Evolutionary conservation across 2,797 vertebrate species (phyloP).

Genomic region (Tokudaia tokunoshimensis): DNA sequence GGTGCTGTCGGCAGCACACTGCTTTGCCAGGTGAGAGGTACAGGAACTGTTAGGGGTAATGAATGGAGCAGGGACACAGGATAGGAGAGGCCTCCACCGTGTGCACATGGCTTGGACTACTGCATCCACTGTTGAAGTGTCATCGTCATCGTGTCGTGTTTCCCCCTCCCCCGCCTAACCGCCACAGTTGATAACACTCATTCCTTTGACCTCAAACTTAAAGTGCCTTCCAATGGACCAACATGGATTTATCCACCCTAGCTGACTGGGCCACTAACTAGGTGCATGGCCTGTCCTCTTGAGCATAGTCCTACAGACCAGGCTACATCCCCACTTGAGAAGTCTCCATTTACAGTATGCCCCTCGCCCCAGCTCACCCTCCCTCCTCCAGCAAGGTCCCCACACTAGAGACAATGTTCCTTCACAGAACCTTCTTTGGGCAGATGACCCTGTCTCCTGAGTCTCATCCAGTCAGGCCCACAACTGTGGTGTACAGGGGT

Average conservation of each 20-base stretch:
- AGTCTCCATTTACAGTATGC: not conserved
- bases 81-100: not conserved
- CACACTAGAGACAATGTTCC: not conserved
- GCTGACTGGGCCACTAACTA: not conserved
- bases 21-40: conserved; percentile 69
- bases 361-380: not conserved
- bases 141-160: too few species aligned
- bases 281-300: not conserved
- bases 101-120: not conserved
- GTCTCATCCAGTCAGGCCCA: not conserved
- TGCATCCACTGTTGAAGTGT: not conserved
- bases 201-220: not conserved
- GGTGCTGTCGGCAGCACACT: conserved; percentile 79
- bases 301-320: not conserved
- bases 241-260: not conserved
- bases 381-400: not conserved
- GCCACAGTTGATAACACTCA: too few species aligned
- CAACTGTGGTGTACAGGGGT: not conserved
- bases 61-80: not conserved
- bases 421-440: not conserved
- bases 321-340: not conserved
- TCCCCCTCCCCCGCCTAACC: not conserved
- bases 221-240: not conserved
- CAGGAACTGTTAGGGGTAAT: too few species aligned
- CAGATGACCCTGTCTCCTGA: not conserved